A percentile compares a stretch with the other conserved stretches of the same genome.
Conservation (phyloP, 1,140 invertebrate genomes). For the Lordiphosa collinella region DNA sequence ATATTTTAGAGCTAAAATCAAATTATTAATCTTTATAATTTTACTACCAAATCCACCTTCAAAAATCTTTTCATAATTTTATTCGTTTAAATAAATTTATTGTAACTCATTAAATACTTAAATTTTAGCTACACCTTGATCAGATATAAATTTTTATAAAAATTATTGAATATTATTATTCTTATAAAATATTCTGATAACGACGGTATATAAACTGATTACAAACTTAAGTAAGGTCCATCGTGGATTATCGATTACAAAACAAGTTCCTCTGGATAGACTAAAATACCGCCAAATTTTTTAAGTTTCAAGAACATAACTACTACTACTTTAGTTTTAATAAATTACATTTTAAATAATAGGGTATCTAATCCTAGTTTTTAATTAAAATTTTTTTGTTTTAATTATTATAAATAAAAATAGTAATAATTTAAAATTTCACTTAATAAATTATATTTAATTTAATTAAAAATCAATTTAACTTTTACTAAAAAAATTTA, state of each 20-base stretch:
- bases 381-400: slow-evolving; percentile 51
- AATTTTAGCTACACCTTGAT: slow-evolving; percentile 60
- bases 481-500: too few relatives aligned
- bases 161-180: slow-evolving; percentile 80
- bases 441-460: slow-evolving; percentile 55
- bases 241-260: slow-evolving; percentile 79
- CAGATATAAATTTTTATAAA: slow-evolving; percentile 80
- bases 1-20: slow-evolving; percentile 82
- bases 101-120: slow-evolving; percentile 33
- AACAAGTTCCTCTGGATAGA: slow-evolving; percentile 82
- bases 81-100: slow-evolving; percentile 31
- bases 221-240: slow-evolving; percentile 33
- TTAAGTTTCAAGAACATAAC: slow-evolving; percentile 81
- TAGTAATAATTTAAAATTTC: slow-evolving; percentile 58
- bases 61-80: slow-evolving; percentile 31
- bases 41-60: slow-evolving; percentile 36
- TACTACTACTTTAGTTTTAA: slow-evolving; percentile 79
- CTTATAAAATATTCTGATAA: slow-evolving; percentile 80
- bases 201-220: slow-evolving; percentile 36
- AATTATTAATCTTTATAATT: slow-evolving; percentile 60
- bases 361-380: slow-evolving; percentile 84
- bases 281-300: slow-evolving; percentile 82
- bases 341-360: slow-evolving; percentile 80
- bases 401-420: slow-evolving; percentile 31
- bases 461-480: slow-evolving; percentile 30